Conservation (phyloP, 2,113 vertebrate species). For the Hemichromis elongatus region DNA sequence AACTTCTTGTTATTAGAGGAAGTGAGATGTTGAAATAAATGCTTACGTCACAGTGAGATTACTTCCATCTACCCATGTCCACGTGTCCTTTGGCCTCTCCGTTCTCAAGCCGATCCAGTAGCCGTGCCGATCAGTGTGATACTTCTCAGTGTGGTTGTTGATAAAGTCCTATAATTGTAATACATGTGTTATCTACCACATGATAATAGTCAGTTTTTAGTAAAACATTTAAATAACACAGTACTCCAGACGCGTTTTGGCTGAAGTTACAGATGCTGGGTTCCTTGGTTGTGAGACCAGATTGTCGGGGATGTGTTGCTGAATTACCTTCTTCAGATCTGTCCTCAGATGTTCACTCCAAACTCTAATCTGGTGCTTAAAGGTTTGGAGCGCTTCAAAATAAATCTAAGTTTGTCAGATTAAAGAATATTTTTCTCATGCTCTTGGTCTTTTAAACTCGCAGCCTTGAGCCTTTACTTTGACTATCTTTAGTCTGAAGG, state of each 20-base stretch:
- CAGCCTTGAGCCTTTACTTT: not conserved
- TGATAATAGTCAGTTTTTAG: not conserved
- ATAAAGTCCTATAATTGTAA: constrained; percentile 39
- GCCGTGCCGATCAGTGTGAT: not conserved
- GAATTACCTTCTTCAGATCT: not conserved
- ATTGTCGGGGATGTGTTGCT: not conserved
- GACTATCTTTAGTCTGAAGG: not conserved
- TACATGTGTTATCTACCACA: not conserved
- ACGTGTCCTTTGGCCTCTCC: rapidly evolving
- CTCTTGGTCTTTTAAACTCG: not conserved
- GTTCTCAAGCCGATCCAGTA: constrained; percentile 52
- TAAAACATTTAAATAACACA: not conserved
- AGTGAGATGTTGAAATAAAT: not conserved
- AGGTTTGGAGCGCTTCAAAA: not conserved
- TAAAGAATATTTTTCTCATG: not conserved
- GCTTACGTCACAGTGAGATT: constrained; percentile 13
- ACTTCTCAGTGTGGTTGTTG: not conserved
- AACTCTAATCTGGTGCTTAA: not conserved
- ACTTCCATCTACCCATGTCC: constrained; percentile 40
- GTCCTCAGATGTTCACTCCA: not conserved
- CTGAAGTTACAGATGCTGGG: not conserved
- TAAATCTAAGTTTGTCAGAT: not conserved
- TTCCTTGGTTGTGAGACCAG: not conserved
- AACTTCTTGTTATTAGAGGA: not conserved
- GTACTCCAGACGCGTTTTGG: rapidly evolving